Base-by-base conservation (phyloP, 2,113 vertebrate species). In the Siniperca chuatsi region DNA sequence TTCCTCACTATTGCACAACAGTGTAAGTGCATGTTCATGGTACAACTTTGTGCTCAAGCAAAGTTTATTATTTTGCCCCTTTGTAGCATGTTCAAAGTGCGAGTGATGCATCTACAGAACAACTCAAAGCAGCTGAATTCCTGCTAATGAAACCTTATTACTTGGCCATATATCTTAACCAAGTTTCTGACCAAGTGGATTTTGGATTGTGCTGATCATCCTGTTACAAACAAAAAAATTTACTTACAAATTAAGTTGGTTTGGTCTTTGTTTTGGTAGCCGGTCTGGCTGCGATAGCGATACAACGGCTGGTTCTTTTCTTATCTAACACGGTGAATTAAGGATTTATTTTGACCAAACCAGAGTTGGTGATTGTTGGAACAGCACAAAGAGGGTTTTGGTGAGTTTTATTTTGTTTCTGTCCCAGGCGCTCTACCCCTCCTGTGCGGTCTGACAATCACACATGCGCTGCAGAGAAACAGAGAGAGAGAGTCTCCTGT, bases 1-100 rank as follows among this genome's bases (percentile, higher is more conserved):
- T 48, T 60, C 20, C 52, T 67, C 54, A n/a, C 10, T 52, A 29
- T 40, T 68, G 54, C 61, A 37, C 70, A 58, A 81, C 21, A 37
- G 29, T 46, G 9, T 6, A 8, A 13, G 37, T 29, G 16, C 25
- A 11, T 37, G 7, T 7, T 48, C 37, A 57, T 33, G 4, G 16
- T n/a, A 48, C 6, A 46, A 5, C n/a, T 65, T 23, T 21, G 18
- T 37, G 42, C 6, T 48, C 20, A 2, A 18, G 37, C 8, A 1
- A 70, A 50, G 25, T 61, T 48, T 40, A 33, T 12, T 10, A 60
- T 60, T 48, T 48, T 50, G n/a, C 25, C 46, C 12, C 20, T 55
- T 44, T 57, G 16, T 6, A 52, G n/a, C 50, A 23, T 23, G 73
- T 50, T 35, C 11, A 23, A 62, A 35, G 25, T 33, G 9, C 25